These are phyloP conservation scores for Sarcophaga variegata DNA, from an alignment of 2,888 invertebrate genomes.

Conservation along the genomic window DNA sequence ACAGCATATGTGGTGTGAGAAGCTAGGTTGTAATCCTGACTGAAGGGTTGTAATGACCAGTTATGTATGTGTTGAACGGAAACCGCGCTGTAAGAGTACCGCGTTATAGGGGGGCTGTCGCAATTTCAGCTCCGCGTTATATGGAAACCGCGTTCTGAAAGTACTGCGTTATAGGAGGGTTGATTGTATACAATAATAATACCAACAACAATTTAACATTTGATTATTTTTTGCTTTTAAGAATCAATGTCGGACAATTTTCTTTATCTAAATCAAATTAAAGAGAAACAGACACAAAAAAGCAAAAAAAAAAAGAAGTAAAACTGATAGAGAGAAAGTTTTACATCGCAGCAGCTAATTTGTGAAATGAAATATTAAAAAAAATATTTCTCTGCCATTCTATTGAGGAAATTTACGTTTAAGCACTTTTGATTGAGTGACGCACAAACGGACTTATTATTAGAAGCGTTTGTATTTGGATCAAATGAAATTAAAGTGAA, in stretches of 20 bases:
- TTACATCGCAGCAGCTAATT: not conserved
- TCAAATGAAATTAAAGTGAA: not conserved
- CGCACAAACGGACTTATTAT: not conserved
- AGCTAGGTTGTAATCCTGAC: too few relatives aligned
- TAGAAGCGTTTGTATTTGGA: not conserved
- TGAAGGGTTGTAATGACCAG: too few relatives aligned
- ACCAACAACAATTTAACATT: conserved; percentile 43
- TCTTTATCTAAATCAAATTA: not conserved
- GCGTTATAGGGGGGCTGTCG: too few relatives aligned
- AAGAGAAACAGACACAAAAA: too few relatives aligned
- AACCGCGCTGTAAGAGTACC: too few relatives aligned
- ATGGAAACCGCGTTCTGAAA: too few relatives aligned
- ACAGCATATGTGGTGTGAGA: too few relatives aligned
- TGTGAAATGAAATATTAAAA: not conserved
- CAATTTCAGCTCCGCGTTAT: too few relatives aligned
- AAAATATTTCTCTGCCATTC: not conserved
- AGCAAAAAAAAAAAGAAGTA: too few relatives aligned
- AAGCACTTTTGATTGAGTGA: not conserved
- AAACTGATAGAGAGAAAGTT: conserved; percentile 38
- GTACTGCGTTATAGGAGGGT: too few relatives aligned
- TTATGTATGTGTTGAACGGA: too few relatives aligned
- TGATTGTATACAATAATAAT: too few relatives aligned
- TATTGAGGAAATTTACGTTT: not conserved
- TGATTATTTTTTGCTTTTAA: conserved; percentile 20
- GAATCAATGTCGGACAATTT: not conserved